Evolutionary conservation across 1,140 invertebrate genomes (phyloP), one percentile per base, ranked within the genome.

Genomic region (Plectrocnemia conspersa): DNA sequence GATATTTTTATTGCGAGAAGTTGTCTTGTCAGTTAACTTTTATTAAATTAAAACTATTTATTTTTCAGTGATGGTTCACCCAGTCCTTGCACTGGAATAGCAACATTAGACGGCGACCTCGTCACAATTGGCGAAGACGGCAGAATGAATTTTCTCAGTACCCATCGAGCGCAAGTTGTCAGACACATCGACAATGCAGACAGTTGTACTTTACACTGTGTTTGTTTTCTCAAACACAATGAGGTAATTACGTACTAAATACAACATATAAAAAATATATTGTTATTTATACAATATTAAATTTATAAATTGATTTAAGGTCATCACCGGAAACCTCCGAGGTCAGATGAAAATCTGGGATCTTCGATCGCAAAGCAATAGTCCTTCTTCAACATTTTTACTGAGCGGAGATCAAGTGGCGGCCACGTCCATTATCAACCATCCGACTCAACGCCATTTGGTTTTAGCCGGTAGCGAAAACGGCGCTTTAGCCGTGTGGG

Each of bases 291-390:
- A 38, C 40, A 7, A 16, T 42, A 22, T 13, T 45, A 18, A 45
- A 2, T 45, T n/a, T n/a, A 40, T 22, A 22, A 5, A 22, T 13
- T 35, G 10, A 52, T 65, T 67, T 16, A 52, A 75, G 73, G 64
- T 90, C 33, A 76, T 93, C 6, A 89, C 88, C 2, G 88, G 89
- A 32, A 93, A 93, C 74, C 75, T 85, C 19, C 77, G 87, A 64
- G 91, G 91, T 0, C 85, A 92, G 53, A 83, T 95, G 75, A 92
- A 92, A 69, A 79, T 91, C 22, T 92, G 89, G 82, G 91, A 95
- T 72, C 70, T 91, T 1, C 73, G 89, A 58, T 75, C 76, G 35
- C 62, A 77, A 56, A 66, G 71, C 16, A 76, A 84, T 60, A 76
- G 77, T 49, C 79, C 82, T 3, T 68, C 75, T 2, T 76, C 75